A percentile compares a stretch with the other conserved stretches of the same genome.
These are phyloP conservation scores for Ectropis grisescens DNA, from an alignment of 1,140 invertebrate species.

Conservation along the genomic window DNA sequence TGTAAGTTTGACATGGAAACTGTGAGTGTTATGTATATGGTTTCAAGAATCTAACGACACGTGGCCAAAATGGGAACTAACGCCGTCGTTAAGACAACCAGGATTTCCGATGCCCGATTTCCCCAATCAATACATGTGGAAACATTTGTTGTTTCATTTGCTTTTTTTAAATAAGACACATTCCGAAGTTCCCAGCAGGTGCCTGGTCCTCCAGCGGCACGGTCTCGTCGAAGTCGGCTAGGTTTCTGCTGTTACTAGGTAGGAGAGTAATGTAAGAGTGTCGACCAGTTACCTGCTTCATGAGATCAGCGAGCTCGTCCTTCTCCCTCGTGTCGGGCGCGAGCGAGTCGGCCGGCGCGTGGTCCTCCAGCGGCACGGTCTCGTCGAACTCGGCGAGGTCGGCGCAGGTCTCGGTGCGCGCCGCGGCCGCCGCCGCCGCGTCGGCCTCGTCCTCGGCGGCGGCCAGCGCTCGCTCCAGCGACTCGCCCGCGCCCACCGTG, in stretches of 20 bases:
- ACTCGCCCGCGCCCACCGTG: slow-evolving; percentile 80
- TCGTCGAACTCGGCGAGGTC: slow-evolving; percentile 98
- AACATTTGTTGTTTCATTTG: too few species aligned
- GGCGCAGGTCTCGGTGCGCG: slow-evolving; percentile 92
- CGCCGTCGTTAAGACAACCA: too few species aligned
- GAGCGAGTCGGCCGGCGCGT: slow-evolving; percentile 70
- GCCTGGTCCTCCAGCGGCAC: slow-evolving; percentile 87
- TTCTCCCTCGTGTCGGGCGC: slow-evolving; percentile 86
- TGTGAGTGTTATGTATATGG: too few species aligned
- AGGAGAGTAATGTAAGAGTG: too few species aligned
- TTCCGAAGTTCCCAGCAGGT: too few species aligned
- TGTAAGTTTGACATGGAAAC: too few species aligned
- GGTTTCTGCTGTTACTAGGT: too few species aligned
- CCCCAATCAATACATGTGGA: too few species aligned
- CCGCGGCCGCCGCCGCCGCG: slow-evolving; percentile 90
- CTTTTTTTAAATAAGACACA: too few species aligned
- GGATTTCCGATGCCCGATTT: too few species aligned
- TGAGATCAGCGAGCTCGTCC: slow-evolving; percentile 94
- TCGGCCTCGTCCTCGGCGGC: slow-evolving; percentile 96
- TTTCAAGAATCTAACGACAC: too few species aligned
- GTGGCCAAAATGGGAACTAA: too few species aligned
- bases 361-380: slow-evolving; percentile 90
- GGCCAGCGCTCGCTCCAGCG: slow-evolving; percentile 86
- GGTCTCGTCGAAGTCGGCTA: slow-evolving; percentile 97
- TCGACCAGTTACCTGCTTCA: slow-evolving; percentile 96